Conservation (phyloP, 2,113 vertebrate species). For the Sus scrofa region DNA sequence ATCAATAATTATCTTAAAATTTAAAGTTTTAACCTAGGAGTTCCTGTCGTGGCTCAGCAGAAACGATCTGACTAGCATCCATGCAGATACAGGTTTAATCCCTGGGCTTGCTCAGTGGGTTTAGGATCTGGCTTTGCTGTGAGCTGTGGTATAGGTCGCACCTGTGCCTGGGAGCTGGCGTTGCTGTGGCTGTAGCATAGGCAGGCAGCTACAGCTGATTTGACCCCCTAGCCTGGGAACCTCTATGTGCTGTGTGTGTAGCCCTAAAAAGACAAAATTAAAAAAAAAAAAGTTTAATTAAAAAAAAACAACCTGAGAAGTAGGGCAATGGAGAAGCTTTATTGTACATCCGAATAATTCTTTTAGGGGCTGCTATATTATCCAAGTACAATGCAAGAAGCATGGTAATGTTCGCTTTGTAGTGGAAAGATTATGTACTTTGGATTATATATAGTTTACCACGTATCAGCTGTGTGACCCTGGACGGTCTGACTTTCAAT, state of each 20-base stretch:
- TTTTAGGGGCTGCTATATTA: neutral
- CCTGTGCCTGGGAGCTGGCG: no score
- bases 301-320: neutral
- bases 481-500: neutral
- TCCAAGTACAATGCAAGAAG: neutral
- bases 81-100: no score
- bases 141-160: no score
- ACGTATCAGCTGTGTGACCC: neutral
- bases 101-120: no score
- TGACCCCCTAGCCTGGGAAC: no score
- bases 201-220: no score
- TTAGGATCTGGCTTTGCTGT: no score
- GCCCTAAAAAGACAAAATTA: no score
- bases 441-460: neutral
- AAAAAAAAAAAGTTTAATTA: neutral
- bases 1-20: constrained; percentile 5
- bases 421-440: neutral
- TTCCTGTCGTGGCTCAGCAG: no score
- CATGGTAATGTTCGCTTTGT: neutral
- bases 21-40: neutral
- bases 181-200: no score
- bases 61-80: no score
- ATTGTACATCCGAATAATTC: neutral
- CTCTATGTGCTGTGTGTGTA: no score
- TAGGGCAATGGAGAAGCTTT: neutral